A percentile compares a stretch with the other conserved stretches of the same genome.
These are phyloP conservation scores for Chalcosyrphus nemorum DNA, from an alignment of 2,888 invertebrate genomes.

Conservation along the genomic window DNA sequence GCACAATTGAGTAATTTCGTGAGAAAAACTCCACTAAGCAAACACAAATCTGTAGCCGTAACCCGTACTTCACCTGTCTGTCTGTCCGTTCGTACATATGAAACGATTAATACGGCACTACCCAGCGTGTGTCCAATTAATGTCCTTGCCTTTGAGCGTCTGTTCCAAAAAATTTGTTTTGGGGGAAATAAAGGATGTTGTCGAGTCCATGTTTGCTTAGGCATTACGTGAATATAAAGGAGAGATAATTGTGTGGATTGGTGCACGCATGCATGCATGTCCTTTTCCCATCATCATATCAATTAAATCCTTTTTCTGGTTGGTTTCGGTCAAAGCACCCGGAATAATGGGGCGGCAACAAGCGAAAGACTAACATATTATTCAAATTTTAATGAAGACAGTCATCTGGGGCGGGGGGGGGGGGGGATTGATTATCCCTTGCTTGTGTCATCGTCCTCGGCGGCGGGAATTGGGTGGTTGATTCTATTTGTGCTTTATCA, in stretches of 20 bases:
- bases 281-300: slow-evolving; percentile 52
- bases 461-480: slow-evolving; percentile 46
- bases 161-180: neutral
- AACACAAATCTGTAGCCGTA: neutral
- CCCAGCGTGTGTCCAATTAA: slow-evolving; percentile 64
- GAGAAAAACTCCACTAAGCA: slow-evolving; percentile 26
- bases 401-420: too few species aligned
- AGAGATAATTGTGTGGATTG: slow-evolving; percentile 39
- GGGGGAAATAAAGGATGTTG: slow-evolving; percentile 1
- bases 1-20: slow-evolving; percentile 39
- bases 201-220: slow-evolving; percentile 37
- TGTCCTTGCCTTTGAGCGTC: slow-evolving; percentile 21
- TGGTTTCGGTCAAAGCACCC: slow-evolving; percentile 67
- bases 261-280: slow-evolving; percentile 29
- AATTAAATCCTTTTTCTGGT: slow-evolving; percentile 71
- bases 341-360: slow-evolving; percentile 62
- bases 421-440: neutral
- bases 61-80: slow-evolving; percentile 13
- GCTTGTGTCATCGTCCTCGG: neutral
- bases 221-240: slow-evolving; percentile 18
- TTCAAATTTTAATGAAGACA: slow-evolving; percentile 64
- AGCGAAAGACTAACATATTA: slow-evolving; percentile 63
- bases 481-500: slow-evolving; percentile 68
- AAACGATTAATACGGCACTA: slow-evolving; percentile 39
- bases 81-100: slow-evolving; percentile 1